phyloP scores from a whole-genome alignment of 2,888 invertebrate genomes.

The Orchesella flavescens region DNA sequence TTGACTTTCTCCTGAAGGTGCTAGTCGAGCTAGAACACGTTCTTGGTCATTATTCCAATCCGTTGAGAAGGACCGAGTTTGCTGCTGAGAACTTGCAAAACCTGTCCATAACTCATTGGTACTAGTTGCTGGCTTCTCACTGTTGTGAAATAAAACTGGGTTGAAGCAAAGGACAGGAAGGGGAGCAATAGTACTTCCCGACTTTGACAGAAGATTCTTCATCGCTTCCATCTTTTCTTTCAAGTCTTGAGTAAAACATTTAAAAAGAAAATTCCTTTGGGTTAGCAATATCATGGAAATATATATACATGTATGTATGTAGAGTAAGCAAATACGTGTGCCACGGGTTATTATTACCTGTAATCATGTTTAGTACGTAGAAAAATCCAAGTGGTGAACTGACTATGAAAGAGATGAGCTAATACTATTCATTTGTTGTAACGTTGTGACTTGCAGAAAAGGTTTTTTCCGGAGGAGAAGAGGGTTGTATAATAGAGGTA shows the following conservation, averaged over 20 bases:
- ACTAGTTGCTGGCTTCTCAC: conserved; percentile 8
- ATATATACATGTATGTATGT: background rate
- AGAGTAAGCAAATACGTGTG: background rate
- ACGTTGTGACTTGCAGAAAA: too few species aligned
- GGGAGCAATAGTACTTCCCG: conserved; percentile 14
- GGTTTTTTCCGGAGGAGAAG: too few species aligned
- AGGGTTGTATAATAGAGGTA: too few species aligned
- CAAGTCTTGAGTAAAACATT: conserved; percentile 24
- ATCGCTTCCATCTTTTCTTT: conserved; percentile 53
- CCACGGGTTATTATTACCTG: background rate
- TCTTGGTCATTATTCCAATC: conserved; percentile 36
- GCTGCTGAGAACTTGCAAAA: conserved; percentile 30
- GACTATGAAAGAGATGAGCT: background rate
- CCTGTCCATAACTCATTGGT: conserved; percentile 17
- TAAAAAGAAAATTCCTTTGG: background rate
- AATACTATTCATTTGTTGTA: conserved; percentile 8
- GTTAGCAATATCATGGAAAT: background rate
- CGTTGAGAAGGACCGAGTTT: background rate
- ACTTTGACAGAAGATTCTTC: conserved; percentile 44
- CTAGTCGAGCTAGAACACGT: conserved; percentile 22
- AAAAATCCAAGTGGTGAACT: background rate
- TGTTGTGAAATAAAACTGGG: background rate
- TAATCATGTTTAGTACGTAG: conserved; percentile 23
- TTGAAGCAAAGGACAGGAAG: conserved; percentile 22
- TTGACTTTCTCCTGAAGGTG: conserved; percentile 55